Conservation (phyloP, 2,888 invertebrate genomes). For the Spisula solida region DNA sequence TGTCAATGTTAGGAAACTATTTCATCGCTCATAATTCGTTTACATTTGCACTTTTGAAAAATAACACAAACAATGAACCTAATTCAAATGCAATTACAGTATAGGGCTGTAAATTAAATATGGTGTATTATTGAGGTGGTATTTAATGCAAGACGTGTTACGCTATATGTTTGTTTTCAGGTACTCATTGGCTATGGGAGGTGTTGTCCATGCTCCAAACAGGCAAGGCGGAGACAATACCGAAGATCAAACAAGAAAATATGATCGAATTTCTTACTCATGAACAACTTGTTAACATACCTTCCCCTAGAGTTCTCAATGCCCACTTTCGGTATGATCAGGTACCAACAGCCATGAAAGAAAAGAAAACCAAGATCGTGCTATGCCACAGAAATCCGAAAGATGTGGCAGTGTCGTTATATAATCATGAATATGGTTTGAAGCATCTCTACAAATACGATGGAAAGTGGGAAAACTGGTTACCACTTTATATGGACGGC, state of each 20-base stretch:
- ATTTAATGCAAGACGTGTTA: background rate
- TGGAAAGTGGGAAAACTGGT: constrained; percentile 56
- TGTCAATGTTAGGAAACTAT: no score
- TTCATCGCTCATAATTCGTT: no score
- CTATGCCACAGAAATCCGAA: constrained; percentile 58
- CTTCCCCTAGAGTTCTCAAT: constrained; percentile 60
- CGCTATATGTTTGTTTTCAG: constrained; percentile 21
- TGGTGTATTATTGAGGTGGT: background rate
- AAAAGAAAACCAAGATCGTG: constrained; percentile 47
- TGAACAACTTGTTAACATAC: constrained; percentile 39
- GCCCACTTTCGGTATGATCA: constrained; percentile 49
- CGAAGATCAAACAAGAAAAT: constrained; percentile 44
- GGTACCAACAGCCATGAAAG: constrained; percentile 49
- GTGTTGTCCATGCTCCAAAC: constrained; percentile 48
- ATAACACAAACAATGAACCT: no score
- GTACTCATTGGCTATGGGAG: constrained; percentile 67
- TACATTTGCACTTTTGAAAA: no score
- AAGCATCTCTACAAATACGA: constrained; percentile 40
- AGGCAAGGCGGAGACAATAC: constrained; percentile 56
- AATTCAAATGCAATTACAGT: no score
- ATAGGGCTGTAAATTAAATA: no score
- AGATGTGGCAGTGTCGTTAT: constrained; percentile 58
- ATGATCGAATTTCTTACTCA: constrained; percentile 45
- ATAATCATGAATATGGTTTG: constrained; percentile 42
- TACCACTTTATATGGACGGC: constrained; percentile 44